A percentile compares a stretch with the other conserved stretches of the same genome.
phyloP scores from a whole-genome alignment of 2,113 vertebrate genomes.

The Psittacara wagleri region DNA sequence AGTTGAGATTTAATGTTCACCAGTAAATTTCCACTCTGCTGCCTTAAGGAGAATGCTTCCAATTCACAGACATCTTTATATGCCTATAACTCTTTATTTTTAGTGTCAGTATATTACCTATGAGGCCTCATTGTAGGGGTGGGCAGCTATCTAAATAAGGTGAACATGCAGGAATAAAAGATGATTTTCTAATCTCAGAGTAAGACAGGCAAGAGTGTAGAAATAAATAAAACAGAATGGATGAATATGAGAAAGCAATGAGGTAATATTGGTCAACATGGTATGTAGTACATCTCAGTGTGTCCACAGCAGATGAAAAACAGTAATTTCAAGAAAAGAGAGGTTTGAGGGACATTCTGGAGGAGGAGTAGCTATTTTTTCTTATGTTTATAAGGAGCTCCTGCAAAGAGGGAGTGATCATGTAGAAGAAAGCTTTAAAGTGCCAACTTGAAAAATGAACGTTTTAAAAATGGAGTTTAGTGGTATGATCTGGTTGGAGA shows the following conservation, averaged over 20 bases:
- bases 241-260: neutral
- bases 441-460: constrained; percentile 59
- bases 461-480: constrained; percentile 35
- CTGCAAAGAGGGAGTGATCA: constrained; percentile 39
- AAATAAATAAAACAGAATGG: constrained; percentile 52
- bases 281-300: neutral
- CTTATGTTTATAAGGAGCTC: constrained; percentile 49
- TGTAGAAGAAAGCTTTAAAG: constrained; percentile 56
- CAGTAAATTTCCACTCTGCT: constrained; percentile 50
- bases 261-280: constrained; percentile 37
- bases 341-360: constrained; percentile 37
- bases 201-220: neutral
- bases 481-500: neutral
- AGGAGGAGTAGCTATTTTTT: constrained; percentile 52
- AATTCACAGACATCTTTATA: neutral
- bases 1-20: constrained; percentile 48
- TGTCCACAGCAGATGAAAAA: constrained; percentile 5
- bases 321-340: constrained; percentile 13
- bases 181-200: constrained; percentile 34
- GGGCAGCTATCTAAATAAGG: constrained; percentile 43
- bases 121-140: neutral
- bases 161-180: constrained; percentile 19
- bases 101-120: constrained; percentile 30
- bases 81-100: constrained; percentile 49
- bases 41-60: constrained; percentile 17